Conservation (phyloP, 2,113 vertebrate species). For the Cephalopterus ornatus region DNA sequence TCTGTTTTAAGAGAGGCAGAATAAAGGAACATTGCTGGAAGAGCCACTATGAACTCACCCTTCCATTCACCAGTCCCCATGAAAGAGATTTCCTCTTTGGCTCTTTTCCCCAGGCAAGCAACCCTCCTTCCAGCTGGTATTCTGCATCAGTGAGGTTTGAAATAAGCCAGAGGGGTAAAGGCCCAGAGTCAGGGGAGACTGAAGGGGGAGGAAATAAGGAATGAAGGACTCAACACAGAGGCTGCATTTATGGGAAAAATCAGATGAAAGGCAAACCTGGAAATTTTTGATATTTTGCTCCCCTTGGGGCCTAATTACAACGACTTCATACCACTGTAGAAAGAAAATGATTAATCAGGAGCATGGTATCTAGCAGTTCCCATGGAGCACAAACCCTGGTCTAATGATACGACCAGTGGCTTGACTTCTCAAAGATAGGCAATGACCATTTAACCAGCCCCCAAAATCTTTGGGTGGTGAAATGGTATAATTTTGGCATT, state of each 20-base stretch:
- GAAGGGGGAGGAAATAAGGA: not conserved
- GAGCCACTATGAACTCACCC: not conserved
- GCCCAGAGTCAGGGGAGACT: not conserved
- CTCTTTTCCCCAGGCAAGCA: not conserved
- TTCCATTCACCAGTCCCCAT: not conserved
- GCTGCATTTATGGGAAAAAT: not conserved
- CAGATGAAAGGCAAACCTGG: not conserved
- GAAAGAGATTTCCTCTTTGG: not conserved
- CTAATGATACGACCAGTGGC: not conserved
- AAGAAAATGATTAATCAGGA: not conserved
- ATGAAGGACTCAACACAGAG: not conserved
- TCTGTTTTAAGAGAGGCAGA: not conserved
- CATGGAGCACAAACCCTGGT: not conserved
- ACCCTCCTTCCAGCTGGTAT: not conserved
- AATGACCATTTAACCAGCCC: not conserved
- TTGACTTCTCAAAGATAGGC: not conserved
- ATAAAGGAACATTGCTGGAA: not conserved
- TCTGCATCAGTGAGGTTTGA: constrained; percentile 10
- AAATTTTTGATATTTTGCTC: not conserved
- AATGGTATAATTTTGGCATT: not conserved
- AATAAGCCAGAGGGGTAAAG: not conserved
- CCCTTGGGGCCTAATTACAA: not conserved
- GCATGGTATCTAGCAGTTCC: not conserved
- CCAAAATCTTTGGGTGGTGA: not conserved
- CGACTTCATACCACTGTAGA: not conserved